These are phyloP conservation scores for Lepidotrigona ventralis DNA, from an alignment of 1,140 invertebrate genomes.

Conservation along the genomic window DNA sequence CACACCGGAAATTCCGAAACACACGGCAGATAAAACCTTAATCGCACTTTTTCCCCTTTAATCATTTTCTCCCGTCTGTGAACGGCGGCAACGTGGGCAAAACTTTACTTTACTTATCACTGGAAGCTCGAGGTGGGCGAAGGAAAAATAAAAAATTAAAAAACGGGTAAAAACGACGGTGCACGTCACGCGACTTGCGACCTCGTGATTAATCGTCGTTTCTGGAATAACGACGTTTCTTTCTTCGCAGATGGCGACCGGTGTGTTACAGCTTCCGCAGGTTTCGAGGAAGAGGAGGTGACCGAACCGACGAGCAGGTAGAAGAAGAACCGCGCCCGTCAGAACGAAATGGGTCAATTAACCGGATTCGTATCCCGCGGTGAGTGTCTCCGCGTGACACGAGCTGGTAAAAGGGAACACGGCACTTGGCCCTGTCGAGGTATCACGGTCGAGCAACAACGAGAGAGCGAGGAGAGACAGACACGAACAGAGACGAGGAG, in stretches of 20 bases:
- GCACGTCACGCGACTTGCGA: not conserved
- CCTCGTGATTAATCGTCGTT: slow-evolving; percentile 20
- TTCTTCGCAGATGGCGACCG: not conserved
- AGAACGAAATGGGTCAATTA: slow-evolving; percentile 46
- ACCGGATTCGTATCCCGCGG: slow-evolving; percentile 37
- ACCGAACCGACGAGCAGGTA: too few species aligned
- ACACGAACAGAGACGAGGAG: slow-evolving; percentile 34
- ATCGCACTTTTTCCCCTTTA: slow-evolving; percentile 9
- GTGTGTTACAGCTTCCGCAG: not conserved
- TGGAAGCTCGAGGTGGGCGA: too few species aligned
- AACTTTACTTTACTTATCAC: not conserved
- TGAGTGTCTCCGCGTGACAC: slow-evolving; percentile 34
- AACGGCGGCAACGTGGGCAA: not conserved
- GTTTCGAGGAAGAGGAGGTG: too few species aligned
- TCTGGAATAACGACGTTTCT: not conserved
- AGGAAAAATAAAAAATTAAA: not conserved
- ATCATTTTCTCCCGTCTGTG: slow-evolving; percentile 14
- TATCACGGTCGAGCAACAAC: not conserved
- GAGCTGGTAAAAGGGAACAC: not conserved
- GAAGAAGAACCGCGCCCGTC: slow-evolving; percentile 24
- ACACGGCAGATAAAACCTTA: not conserved
- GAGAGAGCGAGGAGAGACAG: not conserved
- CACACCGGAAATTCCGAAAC: not conserved
- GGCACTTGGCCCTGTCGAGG: not conserved
- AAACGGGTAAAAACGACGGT: not conserved